Conservation (phyloP, 2,888 invertebrate genomes). For the Pycnomerus fuliginosus region DNA sequence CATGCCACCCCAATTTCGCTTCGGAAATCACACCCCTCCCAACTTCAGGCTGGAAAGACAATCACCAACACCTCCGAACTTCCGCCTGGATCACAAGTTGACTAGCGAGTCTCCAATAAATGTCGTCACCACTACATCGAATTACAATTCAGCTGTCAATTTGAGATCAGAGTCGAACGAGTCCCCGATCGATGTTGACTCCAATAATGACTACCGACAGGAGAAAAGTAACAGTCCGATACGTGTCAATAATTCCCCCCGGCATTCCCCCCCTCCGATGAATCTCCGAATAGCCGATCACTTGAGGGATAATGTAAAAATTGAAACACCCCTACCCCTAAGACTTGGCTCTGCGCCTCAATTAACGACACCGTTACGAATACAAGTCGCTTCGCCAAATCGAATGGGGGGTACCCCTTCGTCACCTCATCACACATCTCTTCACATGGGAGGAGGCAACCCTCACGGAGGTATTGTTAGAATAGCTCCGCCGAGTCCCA, state of each 20-base stretch:
- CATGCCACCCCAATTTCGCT: constrained; percentile 52
- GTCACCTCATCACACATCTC: constrained; percentile 38
- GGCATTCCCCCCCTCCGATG: constrained; percentile 47
- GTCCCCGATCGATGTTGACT: constrained; percentile 46
- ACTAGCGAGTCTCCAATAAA: constrained; percentile 42
- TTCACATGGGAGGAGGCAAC: too few species aligned
- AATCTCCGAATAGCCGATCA: constrained; percentile 39
- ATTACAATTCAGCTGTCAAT: constrained; percentile 35
- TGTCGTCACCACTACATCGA: constrained; percentile 35
- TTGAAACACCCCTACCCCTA: constrained; percentile 46
- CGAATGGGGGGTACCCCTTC: constrained; percentile 34
- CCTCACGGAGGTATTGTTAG: constrained; percentile 49
- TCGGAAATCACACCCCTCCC: constrained; percentile 45
- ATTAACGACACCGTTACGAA: constrained; percentile 47
- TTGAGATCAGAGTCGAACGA: constrained; percentile 37
- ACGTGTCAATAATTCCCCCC: constrained; percentile 36
- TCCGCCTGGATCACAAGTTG: constrained; percentile 38
- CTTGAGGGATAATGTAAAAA: constrained; percentile 24
- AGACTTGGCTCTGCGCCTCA: constrained; percentile 40
- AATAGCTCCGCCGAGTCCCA: constrained; percentile 49
- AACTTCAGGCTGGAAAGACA: constrained; percentile 39
- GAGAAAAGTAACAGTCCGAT: constrained; percentile 38
- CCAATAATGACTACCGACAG: constrained; percentile 32
- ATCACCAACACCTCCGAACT: constrained; percentile 38
- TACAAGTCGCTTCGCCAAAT: constrained; percentile 46